Conservation (phyloP, 2,888 invertebrate genomes). For the Orchesellides sinensis region DNA sequence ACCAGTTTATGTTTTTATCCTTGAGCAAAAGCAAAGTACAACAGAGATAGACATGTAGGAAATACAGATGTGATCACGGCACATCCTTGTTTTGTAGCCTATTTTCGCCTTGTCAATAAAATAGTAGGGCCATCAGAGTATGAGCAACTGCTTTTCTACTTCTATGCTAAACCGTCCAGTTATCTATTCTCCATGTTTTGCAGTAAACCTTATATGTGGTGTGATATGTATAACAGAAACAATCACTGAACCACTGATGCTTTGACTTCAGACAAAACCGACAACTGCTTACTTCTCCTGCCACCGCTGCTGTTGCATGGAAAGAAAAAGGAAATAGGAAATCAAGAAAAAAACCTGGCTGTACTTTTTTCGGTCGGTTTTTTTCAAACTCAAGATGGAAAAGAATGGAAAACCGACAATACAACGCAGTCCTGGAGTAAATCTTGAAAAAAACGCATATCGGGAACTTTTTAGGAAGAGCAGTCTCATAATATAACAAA, state of each 20-base stretch:
- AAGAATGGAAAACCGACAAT: background rate
- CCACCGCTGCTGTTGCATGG: constrained; percentile 37
- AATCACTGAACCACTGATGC: constrained; percentile 27
- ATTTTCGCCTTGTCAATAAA: constrained; percentile 1
- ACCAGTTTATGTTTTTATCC: constrained; percentile 39
- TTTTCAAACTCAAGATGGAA: too few relatives aligned
- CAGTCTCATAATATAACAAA: too few relatives aligned
- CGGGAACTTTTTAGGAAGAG: background rate
- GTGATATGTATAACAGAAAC: constrained; percentile 1
- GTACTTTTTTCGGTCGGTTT: background rate
- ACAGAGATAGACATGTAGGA: background rate
- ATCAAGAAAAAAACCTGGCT: constrained; percentile 23
- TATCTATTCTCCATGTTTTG: background rate
- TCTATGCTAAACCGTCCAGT: background rate
- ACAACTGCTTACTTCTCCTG: background rate
- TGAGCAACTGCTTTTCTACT: background rate
- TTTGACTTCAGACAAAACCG: background rate
- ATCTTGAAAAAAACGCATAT: background rate
- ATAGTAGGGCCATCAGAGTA: background rate
- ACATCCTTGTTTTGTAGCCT: background rate
- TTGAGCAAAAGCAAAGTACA: constrained; percentile 23
- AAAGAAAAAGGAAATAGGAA: constrained; percentile 6
- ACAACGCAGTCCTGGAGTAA: background rate
- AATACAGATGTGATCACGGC: constrained; percentile 15
- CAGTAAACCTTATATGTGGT: background rate